Conservation (phyloP, 2,797 vertebrate species). For the Melanotaenia maccullochi region DNA sequence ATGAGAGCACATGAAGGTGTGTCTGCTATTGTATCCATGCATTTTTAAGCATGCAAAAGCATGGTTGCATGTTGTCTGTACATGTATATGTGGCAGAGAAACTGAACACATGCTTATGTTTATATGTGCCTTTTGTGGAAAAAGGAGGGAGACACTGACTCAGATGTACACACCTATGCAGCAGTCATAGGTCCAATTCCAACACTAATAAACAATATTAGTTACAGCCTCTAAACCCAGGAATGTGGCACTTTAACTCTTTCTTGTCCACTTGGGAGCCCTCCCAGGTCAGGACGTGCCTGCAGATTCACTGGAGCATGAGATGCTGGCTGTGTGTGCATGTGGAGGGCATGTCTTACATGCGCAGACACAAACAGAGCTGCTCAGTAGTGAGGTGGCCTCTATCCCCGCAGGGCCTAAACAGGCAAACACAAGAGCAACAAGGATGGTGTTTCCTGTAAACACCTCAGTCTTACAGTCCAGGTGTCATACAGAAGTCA, state of each 20-base stretch:
- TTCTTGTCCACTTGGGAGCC: conserved; percentile 49
- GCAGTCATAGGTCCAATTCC: conserved; percentile 31
- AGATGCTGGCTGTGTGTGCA: conserved; percentile 63
- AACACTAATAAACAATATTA: conserved; percentile 69
- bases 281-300: conserved; percentile 46
- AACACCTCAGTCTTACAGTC: conserved; percentile 64
- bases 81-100: not conserved
- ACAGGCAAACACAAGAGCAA: conserved; percentile 71
- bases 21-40: conserved; percentile 20
- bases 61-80: not conserved
- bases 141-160: conserved; percentile 25
- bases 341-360: conserved; percentile 74
- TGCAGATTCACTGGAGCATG: conserved; percentile 68
- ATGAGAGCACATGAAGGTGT: conserved; percentile 29
- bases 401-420: conserved; percentile 66
- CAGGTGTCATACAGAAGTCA: conserved; percentile 54
- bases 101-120: not conserved
- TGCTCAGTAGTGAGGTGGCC: conserved; percentile 65
- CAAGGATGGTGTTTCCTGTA: conserved; percentile 70
- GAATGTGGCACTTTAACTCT: conserved; percentile 75
- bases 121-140: not conserved
- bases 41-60: not conserved
- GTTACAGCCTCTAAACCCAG: conserved; percentile 66
- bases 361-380: conserved; percentile 72
- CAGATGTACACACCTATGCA: conserved; percentile 39